Base-by-base conservation (phyloP, 2,888 invertebrate genomes). In the Drosophila bunnanda region DNA sequence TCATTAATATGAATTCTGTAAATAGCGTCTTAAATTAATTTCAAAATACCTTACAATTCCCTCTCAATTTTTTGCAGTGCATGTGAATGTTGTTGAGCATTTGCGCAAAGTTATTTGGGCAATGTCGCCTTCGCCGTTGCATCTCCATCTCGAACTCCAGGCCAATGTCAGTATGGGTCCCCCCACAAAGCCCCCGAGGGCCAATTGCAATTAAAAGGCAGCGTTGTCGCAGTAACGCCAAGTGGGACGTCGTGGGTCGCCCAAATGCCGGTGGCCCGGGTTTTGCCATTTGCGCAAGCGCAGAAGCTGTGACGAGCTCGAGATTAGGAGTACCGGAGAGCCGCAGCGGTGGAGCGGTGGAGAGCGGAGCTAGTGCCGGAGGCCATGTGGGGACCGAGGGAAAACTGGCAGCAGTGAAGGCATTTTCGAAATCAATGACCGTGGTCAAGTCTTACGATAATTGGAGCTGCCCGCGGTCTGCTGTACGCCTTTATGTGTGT, bases 361-460 rank as follows among this genome's bases (percentile, higher is more conserved):
- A 30, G 28, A 28, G 46, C 28, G 15, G 12, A 17, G 28, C 43
- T 17, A 4, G 32, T 6, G 50, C 32, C 20, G 32, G 50, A 22
- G 50, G 48, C 30, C 48, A 10, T 30, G 30, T 48, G 56, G 43
- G 60, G 39, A 52, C 57, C 48, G 41, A 20, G 15, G 44, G 10
- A 46, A 41, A 32, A 34, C 38, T 41, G 17, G 50, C n/a, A 25
- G 55, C 64, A 75, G 57, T 56, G 65, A 54, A 46, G 77, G 76
- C 67, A 78, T 90, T 90, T 89, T 90, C 80, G 81, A 85, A 90
- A 88, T 86, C 84, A 89, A 85, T 85, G 90, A 90, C 90, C 90
- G 85, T 90, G 90, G 80, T 86, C 82, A 85, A 79, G 86, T 88
- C 79, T 77, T 32, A 78, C 71, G 78, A 75, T 78, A 88, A 80